Base-by-base conservation (phyloP, 92 coral and sea anemone genomes). In the Umimayanthus kanabou region DNA sequence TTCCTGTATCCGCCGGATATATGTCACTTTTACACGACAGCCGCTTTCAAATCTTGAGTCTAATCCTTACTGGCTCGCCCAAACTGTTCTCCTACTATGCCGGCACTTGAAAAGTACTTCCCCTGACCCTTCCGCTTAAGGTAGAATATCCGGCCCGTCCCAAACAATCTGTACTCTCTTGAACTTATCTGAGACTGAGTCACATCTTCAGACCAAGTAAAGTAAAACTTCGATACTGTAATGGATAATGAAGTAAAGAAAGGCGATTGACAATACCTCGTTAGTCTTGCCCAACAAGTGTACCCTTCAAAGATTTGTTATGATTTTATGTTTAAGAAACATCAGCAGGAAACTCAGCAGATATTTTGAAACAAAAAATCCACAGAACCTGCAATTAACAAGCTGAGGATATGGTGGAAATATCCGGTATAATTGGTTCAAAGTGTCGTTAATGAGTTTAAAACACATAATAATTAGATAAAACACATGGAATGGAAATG, bases 361-460 rank as follows among this genome's bases (percentile, higher is more conserved):
- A 77, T 22, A 77, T 77, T 50, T n/a, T n/a, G n/a, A 49, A 0
- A 13, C 15, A 28, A 50, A 43, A 53, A 79, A 23, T 28, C 15
- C 23, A 55, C 33, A 43, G n/a, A 30, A 16, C 16, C 7, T 50
- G 43, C 53, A 79, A 26, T 69, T 20, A 66, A 82, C 66, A 66
- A 82, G 5, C 22, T 16, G 65, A 66, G 39, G 39, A 82, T 67
- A 26, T 82, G 61, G 39, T 39, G 77, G 43, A 71, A 67, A 82
- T 69, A 40, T 82, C 50, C 58, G 7, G 39, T 67, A 39, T 82
- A 82, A 82, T 42, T 82, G 42, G 86, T 82, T 82, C 76, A 82
- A 67, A 82, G 76, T 67, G 42, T 82, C 47, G 86, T 67, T 82
- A 82, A 82, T 66, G 86, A 66, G 86, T 71, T 8, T 82, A 28